A percentile compares a stretch with the other conserved stretches of the same genome.
These are phyloP conservation scores for Hofmannophila pseudospretella DNA, from an alignment of 2,888 invertebrate species.

Conservation along the genomic window DNA sequence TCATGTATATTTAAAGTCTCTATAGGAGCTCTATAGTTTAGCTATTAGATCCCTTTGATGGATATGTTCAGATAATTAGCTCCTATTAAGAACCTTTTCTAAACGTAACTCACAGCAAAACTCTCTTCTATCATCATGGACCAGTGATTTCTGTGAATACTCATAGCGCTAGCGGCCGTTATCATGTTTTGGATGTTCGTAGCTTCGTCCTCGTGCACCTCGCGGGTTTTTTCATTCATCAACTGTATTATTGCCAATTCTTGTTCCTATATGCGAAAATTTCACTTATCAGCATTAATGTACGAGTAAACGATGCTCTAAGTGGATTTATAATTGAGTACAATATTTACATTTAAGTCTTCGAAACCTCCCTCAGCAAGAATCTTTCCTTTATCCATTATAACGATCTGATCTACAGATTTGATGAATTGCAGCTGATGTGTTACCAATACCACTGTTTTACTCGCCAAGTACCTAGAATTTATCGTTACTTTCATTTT, in stretches of 20 bases:
- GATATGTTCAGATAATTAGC: too few relatives aligned
- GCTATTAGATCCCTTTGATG: too few relatives aligned
- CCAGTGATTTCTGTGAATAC: constrained; percentile 41
- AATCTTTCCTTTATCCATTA: constrained; percentile 60
- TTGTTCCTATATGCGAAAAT: constrained; percentile 32
- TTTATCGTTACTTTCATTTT: neutral
- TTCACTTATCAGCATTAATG: neutral
- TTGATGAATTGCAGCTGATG: constrained; percentile 90
- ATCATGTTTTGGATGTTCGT: constrained; percentile 24
- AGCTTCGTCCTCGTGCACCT: constrained; percentile 47
- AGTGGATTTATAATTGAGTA: constrained; percentile 2
- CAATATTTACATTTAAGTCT: constrained; percentile 57
- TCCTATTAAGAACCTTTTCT: too few relatives aligned
- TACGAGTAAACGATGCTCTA: neutral
- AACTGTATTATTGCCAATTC: constrained; percentile 53
- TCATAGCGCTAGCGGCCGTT: constrained; percentile 41
- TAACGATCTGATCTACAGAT: constrained; percentile 78
- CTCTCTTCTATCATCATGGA: constrained; percentile 49
- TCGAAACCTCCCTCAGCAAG: constrained; percentile 54
- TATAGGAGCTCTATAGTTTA: too few relatives aligned
- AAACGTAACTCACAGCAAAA: constrained; percentile 38
- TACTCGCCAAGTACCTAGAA: constrained; percentile 75
- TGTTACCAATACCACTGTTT: constrained; percentile 87
- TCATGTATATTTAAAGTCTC: too few relatives aligned
- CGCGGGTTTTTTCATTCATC: constrained; percentile 54